Base-by-base conservation (phyloP, 2,113 vertebrate genomes). In the Lepus timidus region DNA sequence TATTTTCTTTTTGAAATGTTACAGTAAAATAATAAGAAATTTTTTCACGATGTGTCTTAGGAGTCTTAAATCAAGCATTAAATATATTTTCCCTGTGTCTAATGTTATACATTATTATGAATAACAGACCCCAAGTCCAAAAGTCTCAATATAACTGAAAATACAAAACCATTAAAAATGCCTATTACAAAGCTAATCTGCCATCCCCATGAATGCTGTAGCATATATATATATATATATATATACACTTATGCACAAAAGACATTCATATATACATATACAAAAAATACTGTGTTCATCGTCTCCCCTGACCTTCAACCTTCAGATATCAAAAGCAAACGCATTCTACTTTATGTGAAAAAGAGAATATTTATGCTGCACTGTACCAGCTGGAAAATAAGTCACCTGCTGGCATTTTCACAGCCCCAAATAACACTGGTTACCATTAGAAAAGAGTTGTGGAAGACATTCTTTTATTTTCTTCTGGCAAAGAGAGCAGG, bases 381-480 rank as follows among this genome's bases (percentile, higher is more conserved):
- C 85, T 94, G 61, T 64, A 61, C 36, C 14, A 29, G 36, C 22
- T 75, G 76, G 22, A 93, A 80, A 80, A 97, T 65, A 4, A 88
- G 31, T 75, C 64, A 94, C 76, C 31, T 64, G 58, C 61, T 95
- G 61, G 52, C 90, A 96, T 96, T 96, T 92, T 62, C 51, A 64
- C 71, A 89, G 49, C 49, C 51, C 88, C 65, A 23, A 19, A 44
- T 91, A 95, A 75, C 23, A 81, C 0, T 89, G 27, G 33, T 91
- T 97, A 85, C 13, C 67, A 58, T 23, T 52, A 92, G 92, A 92
- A 94, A 88, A 85, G 29, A 36, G 22, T 86, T 71, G 20, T 80
- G 83, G 93, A 97, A 96, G 84, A 85, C 25, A 25, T 8, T 64
- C 74, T 67, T 91, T 80, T 90, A 73, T 93, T 96, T 75, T 75